These are phyloP conservation scores for Lanistes nyassanus DNA, from an alignment of 1,140 invertebrate genomes.

Conservation along the genomic window DNA sequence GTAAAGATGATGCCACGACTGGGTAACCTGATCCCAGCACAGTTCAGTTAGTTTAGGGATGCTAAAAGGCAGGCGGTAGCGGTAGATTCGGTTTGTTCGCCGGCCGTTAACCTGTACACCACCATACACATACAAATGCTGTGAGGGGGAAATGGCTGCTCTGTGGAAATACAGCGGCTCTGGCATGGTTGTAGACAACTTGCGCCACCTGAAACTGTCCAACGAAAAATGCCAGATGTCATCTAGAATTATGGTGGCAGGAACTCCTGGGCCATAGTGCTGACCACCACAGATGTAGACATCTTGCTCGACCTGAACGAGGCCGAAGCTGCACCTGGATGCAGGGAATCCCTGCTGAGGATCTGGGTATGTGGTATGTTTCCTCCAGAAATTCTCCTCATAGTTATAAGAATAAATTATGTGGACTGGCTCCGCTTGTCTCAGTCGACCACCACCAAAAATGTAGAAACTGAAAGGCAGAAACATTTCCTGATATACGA, in stretches of 20 bases:
- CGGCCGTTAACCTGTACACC: slow-evolving; percentile 29
- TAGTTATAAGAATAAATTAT: slow-evolving; percentile 36
- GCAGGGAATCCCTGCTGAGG: slow-evolving; percentile 27
- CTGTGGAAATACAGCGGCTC: slow-evolving; percentile 39
- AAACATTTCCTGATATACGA: background rate
- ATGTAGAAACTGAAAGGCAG: slow-evolving; percentile 33
- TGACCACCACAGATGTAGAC: slow-evolving; percentile 40
- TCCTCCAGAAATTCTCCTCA: slow-evolving; percentile 29
- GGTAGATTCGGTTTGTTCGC: slow-evolving; percentile 32
- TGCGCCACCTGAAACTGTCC: slow-evolving; percentile 33
- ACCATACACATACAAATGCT: slow-evolving; percentile 41
- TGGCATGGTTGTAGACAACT: slow-evolving; percentile 28
- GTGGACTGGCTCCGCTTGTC: slow-evolving; percentile 31
- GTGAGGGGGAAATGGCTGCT: slow-evolving; percentile 32
- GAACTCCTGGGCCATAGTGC: slow-evolving; percentile 23
- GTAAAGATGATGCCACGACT: slow-evolving; percentile 4
- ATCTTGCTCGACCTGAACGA: slow-evolving; percentile 31
- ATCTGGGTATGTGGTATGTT: slow-evolving; percentile 19
- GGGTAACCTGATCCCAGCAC: slow-evolving; percentile 33
- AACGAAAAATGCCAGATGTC: slow-evolving; percentile 40
- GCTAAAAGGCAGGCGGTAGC: slow-evolving; percentile 29
- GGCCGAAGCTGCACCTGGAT: slow-evolving; percentile 37
- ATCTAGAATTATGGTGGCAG: slow-evolving; percentile 20
- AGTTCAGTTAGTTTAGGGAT: slow-evolving; percentile 34
- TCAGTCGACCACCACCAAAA: slow-evolving; percentile 36